Evolutionary conservation across 2,113 vertebrate genomes (phyloP).

Genomic region (Melanotaenia duboulayi): DNA sequence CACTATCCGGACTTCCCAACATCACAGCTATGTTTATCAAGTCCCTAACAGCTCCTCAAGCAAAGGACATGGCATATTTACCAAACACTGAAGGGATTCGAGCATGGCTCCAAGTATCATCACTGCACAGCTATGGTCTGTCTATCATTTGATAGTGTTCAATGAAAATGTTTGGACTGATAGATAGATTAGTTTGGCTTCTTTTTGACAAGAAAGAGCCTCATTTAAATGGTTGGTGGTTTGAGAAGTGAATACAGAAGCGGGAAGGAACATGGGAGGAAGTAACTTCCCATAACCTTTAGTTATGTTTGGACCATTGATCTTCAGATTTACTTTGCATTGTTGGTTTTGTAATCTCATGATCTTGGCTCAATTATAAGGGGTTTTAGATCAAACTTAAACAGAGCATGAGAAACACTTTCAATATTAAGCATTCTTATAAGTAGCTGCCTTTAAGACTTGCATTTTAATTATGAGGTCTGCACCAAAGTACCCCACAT

Average conservation of each 20-base stretch:
- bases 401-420: no score
- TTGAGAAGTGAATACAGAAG: constrained; percentile 6
- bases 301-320: constrained; percentile 9
- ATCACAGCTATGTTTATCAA: constrained; percentile 23
- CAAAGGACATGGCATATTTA: constrained; percentile 9
- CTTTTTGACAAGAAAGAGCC: neutral
- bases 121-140: neutral
- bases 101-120: neutral
- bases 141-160: neutral
- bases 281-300: constrained; percentile 48
- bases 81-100: neutral
- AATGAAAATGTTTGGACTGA: neutral
- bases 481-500: no score
- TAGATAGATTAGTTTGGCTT: neutral
- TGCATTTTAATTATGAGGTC: neutral
- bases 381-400: no score
- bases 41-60: neutral
- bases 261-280: constrained; percentile 27
- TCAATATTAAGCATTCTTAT: no score
- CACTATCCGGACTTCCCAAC: constrained; percentile 16
- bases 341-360: constrained; percentile 35
- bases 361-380: constrained; percentile 4
- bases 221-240: neutral
- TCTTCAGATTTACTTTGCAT: constrained; percentile 28
- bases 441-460: neutral